Conservation (phyloP, 2,797 vertebrate genomes). For the Sarcophilus harrisii region DNA sequence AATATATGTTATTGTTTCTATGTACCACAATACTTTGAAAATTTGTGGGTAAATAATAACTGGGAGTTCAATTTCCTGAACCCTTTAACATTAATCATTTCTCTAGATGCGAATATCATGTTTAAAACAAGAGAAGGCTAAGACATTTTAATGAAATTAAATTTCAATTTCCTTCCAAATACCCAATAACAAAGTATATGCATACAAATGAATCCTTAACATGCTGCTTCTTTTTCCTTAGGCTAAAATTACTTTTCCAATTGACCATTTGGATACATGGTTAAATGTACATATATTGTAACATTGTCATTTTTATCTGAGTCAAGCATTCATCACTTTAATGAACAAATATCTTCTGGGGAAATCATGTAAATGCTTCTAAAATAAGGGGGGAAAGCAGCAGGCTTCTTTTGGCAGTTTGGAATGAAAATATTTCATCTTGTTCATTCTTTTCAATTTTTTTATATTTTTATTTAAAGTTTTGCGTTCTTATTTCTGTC, state of each 20-base stretch:
- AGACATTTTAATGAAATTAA: background rate
- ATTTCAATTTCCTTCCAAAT: background rate
- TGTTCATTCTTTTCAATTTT: background rate
- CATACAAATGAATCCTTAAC: background rate
- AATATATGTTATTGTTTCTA: background rate
- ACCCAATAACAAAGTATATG: background rate
- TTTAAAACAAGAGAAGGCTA: background rate
- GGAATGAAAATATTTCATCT: background rate
- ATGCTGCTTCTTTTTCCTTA: background rate
- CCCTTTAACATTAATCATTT: background rate
- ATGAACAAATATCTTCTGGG: background rate
- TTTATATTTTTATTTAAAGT: too few relatives aligned
- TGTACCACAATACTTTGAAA: background rate
- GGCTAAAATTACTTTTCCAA: background rate
- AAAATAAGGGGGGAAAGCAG: background rate
- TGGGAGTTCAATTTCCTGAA: background rate
- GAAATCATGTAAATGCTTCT: background rate
- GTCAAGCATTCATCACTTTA: background rate
- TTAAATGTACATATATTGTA: background rate
- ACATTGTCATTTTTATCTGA: constrained; percentile 1
- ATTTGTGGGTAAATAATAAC: background rate
- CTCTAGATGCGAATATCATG: background rate
- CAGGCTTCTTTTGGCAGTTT: background rate
- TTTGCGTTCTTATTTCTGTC: too few relatives aligned
- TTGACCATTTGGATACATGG: background rate